These are phyloP conservation scores for Orussus abietinus DNA, from an alignment of 1,140 invertebrate genomes.

Conservation along the genomic window DNA sequence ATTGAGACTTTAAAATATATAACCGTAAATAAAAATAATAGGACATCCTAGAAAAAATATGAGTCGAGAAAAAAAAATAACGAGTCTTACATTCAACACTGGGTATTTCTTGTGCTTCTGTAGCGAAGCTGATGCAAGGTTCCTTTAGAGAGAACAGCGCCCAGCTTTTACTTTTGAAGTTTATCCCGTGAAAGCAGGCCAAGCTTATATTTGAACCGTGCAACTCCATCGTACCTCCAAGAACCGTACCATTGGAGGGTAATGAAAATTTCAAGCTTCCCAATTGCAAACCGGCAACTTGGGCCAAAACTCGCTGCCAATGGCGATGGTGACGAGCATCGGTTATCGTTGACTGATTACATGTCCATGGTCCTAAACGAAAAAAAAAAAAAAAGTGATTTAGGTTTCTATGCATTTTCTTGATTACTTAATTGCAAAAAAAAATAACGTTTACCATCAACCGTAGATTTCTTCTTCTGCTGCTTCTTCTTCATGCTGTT, in stretches of 20 bases:
- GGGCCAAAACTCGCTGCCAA: conserved; percentile 79
- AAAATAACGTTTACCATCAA: conserved; percentile 32
- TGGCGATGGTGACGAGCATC: conserved; percentile 83
- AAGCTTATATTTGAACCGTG: conserved; percentile 89
- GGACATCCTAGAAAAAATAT: too few relatives aligned
- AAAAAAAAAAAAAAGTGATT: conserved; percentile 7
- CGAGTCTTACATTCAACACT: conserved; percentile 59
- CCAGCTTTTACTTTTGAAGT: conserved; percentile 96
- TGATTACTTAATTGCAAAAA: too few relatives aligned
- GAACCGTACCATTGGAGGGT: conserved; percentile 68
- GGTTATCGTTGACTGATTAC: conserved; percentile 48
- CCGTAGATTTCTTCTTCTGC: conserved; percentile 39
- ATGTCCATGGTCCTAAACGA: conserved; percentile 33
- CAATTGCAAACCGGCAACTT: conserved; percentile 72
- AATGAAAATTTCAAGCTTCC: conserved; percentile 61
- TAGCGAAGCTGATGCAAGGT: conserved; percentile 91
- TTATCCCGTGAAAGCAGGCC: conserved; percentile 96
- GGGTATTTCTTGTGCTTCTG: conserved; percentile 84
- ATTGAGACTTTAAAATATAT: too few relatives aligned
- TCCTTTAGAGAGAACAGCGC: conserved; percentile 92
- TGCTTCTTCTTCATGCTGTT: conserved; percentile 53
- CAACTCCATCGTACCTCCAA: conserved; percentile 91
- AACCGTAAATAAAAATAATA: conserved; percentile 11
- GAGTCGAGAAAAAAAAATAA: conserved; percentile 2
- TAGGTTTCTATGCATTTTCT: too few relatives aligned